A percentile compares a stretch with the other conserved stretches of the same genome.
Evolutionary conservation across 2,113 vertebrate species (phyloP).

Genomic region (Galemys pyrenaicus): DNA sequence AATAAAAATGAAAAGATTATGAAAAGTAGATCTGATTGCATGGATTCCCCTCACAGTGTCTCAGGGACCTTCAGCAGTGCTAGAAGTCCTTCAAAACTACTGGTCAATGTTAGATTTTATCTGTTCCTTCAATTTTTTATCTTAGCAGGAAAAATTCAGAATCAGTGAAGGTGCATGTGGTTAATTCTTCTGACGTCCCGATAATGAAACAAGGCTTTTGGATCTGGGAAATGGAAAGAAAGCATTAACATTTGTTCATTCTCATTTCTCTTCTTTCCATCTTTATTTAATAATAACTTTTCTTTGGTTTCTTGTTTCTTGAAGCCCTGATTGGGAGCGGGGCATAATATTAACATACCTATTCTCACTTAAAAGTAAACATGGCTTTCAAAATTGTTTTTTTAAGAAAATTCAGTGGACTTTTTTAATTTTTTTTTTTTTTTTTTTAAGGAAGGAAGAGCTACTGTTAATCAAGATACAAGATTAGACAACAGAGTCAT

Average conservation of each 20-base stretch:
- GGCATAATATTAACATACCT: neutral
- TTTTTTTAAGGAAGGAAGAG: constrained; percentile 94
- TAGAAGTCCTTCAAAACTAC: neutral
- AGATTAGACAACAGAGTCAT: constrained; percentile 98
- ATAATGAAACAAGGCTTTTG: neutral
- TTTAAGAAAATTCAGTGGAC: constrained; percentile 34
- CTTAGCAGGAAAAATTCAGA: constrained; percentile 8
- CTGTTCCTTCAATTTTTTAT: neutral
- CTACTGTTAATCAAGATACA: constrained; percentile 99
- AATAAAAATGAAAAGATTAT: constrained; percentile 15
- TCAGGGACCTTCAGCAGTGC: neutral
- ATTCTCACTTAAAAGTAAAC: neutral
- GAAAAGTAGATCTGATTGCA: constrained; percentile 12
- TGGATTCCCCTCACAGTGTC: neutral
- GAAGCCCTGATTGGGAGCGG: neutral
- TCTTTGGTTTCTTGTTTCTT: constrained; percentile 36
- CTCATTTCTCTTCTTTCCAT: constrained; percentile 16
- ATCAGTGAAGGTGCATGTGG: neutral
- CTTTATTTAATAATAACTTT: neutral
- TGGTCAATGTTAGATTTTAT: neutral
- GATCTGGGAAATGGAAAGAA: neutral
- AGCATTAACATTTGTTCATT: neutral
- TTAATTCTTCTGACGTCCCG: constrained; percentile 28
- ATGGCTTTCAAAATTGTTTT: constrained; percentile 2
- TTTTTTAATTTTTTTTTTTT: too few species aligned